A percentile compares a stretch with the other conserved stretches of the same genome.
These are phyloP conservation scores for Hylaeus anthracinus DNA, from an alignment of 1,140 invertebrate genomes.

Conservation along the genomic window DNA sequence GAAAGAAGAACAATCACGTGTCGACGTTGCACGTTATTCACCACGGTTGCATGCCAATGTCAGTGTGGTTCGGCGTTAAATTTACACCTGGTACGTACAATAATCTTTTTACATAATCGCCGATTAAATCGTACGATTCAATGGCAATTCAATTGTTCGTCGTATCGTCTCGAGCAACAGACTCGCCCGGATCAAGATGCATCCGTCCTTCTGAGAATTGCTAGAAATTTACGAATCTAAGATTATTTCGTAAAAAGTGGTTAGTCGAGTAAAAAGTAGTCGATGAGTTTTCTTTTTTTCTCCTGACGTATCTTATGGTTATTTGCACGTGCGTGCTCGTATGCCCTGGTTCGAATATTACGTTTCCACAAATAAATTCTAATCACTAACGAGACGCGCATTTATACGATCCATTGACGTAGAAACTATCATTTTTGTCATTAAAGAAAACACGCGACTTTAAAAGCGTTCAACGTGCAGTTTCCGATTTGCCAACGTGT, in stretches of 20 bases:
- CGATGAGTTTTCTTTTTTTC: no score
- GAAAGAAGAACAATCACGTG: constrained; percentile 96
- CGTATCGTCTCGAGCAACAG: not conserved
- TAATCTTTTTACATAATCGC: constrained; percentile 7
- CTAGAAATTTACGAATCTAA: no score
- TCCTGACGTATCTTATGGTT: no score
- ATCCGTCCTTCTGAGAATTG: no score
- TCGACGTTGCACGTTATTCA: constrained; percentile 97
- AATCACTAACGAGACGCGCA: no score
- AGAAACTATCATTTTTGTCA: no score
- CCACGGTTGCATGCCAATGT: constrained; percentile 97
- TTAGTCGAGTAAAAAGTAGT: no score
- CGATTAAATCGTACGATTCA: not conserved
- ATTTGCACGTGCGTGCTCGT: no score
- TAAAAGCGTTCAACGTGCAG: not conserved
- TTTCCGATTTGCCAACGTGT: not conserved
- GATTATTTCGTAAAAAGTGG: no score
- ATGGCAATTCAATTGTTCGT: not conserved
- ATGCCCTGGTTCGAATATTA: not conserved
- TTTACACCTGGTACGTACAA: constrained; percentile 89
- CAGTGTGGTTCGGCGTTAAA: constrained; percentile 97
- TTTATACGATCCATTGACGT: not conserved
- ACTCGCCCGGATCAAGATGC: no score
- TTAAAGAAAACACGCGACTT: no score
- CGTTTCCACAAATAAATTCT: not conserved